These are phyloP conservation scores for Tillus elongatus DNA, from an alignment of 2,888 invertebrate species.

Conservation along the genomic window DNA sequence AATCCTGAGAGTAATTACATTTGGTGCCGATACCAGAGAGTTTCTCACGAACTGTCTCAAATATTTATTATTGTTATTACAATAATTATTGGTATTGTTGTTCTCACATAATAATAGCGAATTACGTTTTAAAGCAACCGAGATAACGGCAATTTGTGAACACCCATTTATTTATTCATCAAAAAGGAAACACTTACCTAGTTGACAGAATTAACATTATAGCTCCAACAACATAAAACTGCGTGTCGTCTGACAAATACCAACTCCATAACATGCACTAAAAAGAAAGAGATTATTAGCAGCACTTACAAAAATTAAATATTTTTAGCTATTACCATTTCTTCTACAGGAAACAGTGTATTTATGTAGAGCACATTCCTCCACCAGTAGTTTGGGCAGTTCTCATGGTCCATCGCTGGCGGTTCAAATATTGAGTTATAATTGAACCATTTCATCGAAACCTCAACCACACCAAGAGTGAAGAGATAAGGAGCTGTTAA, in stretches of 20 bases:
- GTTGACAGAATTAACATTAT: constrained; percentile 72
- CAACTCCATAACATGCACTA: constrained; percentile 90
- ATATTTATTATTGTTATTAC: no score
- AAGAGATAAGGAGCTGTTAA: constrained; percentile 75
- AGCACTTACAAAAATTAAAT: no score
- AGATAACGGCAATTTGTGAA: not conserved
- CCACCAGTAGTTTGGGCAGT: constrained; percentile 83
- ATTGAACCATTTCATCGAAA: constrained; percentile 79
- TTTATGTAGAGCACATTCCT: constrained; percentile 78
- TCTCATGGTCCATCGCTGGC: constrained; percentile 69
- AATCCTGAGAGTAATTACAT: no score
- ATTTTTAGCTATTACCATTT: constrained; percentile 80
- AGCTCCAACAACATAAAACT: constrained; percentile 76
- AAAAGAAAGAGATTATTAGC: constrained; percentile 30
- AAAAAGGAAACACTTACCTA: constrained; percentile 36
- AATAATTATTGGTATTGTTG: no score
- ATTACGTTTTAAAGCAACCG: no score
- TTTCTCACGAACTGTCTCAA: no score
- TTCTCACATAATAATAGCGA: no score
- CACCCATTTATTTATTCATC: not conserved
- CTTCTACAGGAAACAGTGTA: constrained; percentile 72
- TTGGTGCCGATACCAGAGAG: no score
- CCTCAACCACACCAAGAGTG: constrained; percentile 72
- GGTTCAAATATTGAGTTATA: constrained; percentile 77
- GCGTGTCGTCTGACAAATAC: constrained; percentile 81